Evolutionary conservation across 2,888 invertebrate genomes (phyloP), one percentile per base, ranked within the genome.

Genomic region (Coremacera marginata): DNA sequence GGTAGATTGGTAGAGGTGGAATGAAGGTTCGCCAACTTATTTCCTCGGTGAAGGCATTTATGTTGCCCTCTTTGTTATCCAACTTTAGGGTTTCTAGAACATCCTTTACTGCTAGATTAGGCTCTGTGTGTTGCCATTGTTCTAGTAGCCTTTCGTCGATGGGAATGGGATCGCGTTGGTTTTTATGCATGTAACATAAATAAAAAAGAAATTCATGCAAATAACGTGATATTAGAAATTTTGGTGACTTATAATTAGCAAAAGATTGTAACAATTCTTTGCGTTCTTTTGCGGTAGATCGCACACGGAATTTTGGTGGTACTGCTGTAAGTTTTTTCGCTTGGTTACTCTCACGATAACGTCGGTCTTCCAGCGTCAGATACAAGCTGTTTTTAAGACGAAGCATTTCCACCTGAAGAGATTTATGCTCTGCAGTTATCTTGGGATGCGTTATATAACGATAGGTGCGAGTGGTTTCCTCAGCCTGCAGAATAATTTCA

Each of bases 11-110:
- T 63, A 95, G 84, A 0, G 94, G 94, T 0, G 93, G 92, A 16
- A 95, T 89, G 85, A 95, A 95, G 89, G 93, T 94, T 85, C 92
- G 93, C 94, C 94, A 95, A 81, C 90, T 90, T 5, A 93, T 88
- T n/a, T 84, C 83, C 71, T 91, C 90, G 4, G 89, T 89, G 52
- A 88, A 90, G 1, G 88, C 81, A 37, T 51, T n/a, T 2, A 81
- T 70, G 5, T 19, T 25, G 75, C 70, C 77, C 82, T 75, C 77
- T 9, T 76, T 63, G 77, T 92, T 92, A 63, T 91, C 85, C 0
- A 87, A 86, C 5, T 90, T 89, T 82, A 92, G 86, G 77, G 91
- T 90, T 0, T 88, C 83, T 8, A 89, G 81, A 65, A 91, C 87
- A 25, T 89, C 87, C 1, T 89, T 88, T 1, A 87, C 55, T 44